These are phyloP conservation scores for Ceryle rudis DNA, from an alignment of 2,797 vertebrate genomes.

Conservation along the genomic window DNA sequence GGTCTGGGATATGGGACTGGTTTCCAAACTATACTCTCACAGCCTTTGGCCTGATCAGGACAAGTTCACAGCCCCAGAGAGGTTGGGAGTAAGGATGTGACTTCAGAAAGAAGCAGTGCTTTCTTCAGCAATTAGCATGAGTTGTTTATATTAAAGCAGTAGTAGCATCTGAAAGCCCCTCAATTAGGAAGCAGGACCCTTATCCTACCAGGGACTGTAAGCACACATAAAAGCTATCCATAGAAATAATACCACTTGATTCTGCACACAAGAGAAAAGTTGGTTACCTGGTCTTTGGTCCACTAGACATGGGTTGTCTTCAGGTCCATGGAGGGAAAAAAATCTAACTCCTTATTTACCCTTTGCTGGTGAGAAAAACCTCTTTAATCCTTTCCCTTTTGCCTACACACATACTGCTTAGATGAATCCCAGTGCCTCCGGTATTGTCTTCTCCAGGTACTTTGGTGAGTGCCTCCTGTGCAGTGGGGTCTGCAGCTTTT, in stretches of 20 bases:
- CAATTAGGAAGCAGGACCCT: neutral
- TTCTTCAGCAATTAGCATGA: neutral
- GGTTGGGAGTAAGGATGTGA: neutral
- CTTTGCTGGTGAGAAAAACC: neutral
- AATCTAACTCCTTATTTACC: neutral
- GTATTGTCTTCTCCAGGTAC: neutral
- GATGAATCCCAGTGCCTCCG: fast-evolving
- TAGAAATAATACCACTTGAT: neutral
- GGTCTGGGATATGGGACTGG: too few relatives aligned
- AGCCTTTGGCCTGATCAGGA: neutral
- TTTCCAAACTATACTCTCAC: neutral
- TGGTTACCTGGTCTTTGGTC: neutral
- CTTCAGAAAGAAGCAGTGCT: neutral
- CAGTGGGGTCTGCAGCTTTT: neutral
- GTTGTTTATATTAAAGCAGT: neutral
- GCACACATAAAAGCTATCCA: neutral
- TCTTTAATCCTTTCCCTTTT: neutral
- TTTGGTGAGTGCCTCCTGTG: neutral
- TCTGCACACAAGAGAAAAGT: neutral
- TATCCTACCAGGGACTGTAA: neutral
- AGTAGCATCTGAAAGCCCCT: neutral
- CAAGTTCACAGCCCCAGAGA: neutral
- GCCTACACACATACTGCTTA: neutral
- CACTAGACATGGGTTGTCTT: neutral
- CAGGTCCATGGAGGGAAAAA: neutral